These are phyloP conservation scores for Lasioglossum albipes DNA, from an alignment of 1,140 invertebrate genomes.

Conservation along the genomic window DNA sequence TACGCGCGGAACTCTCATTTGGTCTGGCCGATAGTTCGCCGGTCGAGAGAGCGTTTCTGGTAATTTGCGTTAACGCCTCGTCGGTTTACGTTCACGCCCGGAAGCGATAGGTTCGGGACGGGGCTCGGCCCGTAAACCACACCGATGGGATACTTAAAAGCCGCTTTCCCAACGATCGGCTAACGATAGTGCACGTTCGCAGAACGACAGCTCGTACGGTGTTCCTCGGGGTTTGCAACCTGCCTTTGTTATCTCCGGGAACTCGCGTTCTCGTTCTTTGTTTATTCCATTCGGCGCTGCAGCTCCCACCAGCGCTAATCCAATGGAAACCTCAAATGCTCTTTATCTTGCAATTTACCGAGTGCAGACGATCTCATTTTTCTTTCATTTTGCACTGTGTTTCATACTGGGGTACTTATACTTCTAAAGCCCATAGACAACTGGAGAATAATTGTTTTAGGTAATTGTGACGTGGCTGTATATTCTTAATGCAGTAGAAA, in stretches of 20 bases:
- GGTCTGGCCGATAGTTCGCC: constrained; percentile 11
- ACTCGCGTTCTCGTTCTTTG: constrained; percentile 6
- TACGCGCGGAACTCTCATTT: constrained; percentile 38
- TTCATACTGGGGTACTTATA: too few species aligned
- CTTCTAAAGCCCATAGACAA: too few species aligned
- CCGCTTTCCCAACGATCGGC: constrained; percentile 30
- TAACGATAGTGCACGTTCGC: constrained; percentile 23
- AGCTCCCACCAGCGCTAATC: not conserved
- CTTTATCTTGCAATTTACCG: too few species aligned
- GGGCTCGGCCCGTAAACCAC: constrained; percentile 1
- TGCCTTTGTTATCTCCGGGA: constrained; percentile 8
- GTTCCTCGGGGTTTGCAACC: not conserved
- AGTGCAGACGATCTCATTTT: too few species aligned
- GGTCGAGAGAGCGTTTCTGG: constrained; percentile 28
- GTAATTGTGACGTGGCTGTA: too few species aligned
- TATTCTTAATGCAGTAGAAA: too few species aligned
- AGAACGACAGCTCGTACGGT: not conserved
- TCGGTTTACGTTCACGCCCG: constrained; percentile 24
- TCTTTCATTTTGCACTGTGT: too few species aligned
- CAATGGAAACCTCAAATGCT: too few species aligned
- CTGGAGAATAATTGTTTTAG: too few species aligned
- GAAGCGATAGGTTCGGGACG: not conserved
- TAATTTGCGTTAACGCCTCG: constrained; percentile 47
- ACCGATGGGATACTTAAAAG: constrained; percentile 34
- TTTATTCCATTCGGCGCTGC: constrained; percentile 10